Evolutionary conservation across 2,888 invertebrate species (phyloP).

Genomic region (Rhaphigaster nebulosa): DNA sequence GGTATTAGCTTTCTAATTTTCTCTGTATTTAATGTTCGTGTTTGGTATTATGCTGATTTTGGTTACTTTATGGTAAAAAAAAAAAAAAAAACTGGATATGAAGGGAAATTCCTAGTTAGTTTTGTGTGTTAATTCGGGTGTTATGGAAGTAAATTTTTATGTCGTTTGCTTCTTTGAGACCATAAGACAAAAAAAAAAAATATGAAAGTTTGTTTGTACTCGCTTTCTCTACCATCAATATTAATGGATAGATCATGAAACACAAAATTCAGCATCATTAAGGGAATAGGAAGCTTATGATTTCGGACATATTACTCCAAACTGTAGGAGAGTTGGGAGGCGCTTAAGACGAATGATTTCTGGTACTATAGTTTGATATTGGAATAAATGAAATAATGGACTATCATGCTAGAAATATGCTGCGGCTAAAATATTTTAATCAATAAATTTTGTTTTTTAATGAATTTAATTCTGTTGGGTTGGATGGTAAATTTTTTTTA

Average conservation of each 20-base stretch:
- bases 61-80: no score
- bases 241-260: slow-evolving; percentile 31
- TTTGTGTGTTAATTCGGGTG: background rate
- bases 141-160: background rate
- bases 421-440: no score
- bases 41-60: background rate
- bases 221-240: background rate
- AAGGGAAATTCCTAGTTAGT: background rate
- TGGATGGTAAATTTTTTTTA: no score
- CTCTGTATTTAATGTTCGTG: background rate
- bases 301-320: background rate
- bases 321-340: no score
- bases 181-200: background rate
- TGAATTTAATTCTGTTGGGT: no score
- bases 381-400: no score
- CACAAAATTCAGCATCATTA: background rate
- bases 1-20: background rate
- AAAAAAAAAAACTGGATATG: background rate
- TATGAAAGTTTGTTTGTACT: background rate
- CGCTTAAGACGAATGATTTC: no score
- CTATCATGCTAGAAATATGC: no score
- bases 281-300: background rate
- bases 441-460: no score
- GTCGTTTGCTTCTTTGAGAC: background rate
- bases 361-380: no score